These are phyloP conservation scores for Bombyx huttoni DNA, from an alignment of 2,888 invertebrate genomes.

Conservation along the genomic window DNA sequence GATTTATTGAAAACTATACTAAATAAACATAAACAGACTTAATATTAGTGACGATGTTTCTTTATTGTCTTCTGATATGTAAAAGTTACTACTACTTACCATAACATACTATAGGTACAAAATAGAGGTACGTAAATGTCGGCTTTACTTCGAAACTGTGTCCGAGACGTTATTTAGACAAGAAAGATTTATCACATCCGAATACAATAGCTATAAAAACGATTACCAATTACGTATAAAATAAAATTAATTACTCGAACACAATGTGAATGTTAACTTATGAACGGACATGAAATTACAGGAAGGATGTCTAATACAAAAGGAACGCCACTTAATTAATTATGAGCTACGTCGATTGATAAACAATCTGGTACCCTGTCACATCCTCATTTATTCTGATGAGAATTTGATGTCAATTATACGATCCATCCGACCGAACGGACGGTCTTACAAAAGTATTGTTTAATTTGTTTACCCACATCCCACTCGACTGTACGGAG, in stretches of 20 bases:
- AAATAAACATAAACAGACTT: too few relatives aligned
- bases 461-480: slow-evolving; percentile 4
- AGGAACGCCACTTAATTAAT: slow-evolving; percentile 21
- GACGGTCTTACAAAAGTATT: slow-evolving; percentile 16
- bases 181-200: background rate
- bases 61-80: too few relatives aligned
- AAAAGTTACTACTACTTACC: too few relatives aligned
- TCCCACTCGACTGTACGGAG: slow-evolving; percentile 28
- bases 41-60: too few relatives aligned
- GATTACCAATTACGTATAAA: background rate
- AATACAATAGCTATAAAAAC: background rate
- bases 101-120: too few relatives aligned
- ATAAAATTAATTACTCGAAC: background rate
- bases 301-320: slow-evolving; percentile 3
- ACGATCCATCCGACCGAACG: slow-evolving; percentile 28
- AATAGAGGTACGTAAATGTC: too few relatives aligned
- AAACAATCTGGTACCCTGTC: slow-evolving; percentile 29
- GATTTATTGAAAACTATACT: too few relatives aligned
- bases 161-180: background rate
- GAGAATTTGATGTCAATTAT: slow-evolving; percentile 38
- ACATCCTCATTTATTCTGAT: slow-evolving; percentile 32
- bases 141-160: too few relatives aligned
- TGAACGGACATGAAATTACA: background rate
- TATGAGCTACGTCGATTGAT: slow-evolving; percentile 19
- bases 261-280: background rate